Evolutionary conservation across 2,888 invertebrate genomes (phyloP).

Genomic region (Leucophenga montana): DNA sequence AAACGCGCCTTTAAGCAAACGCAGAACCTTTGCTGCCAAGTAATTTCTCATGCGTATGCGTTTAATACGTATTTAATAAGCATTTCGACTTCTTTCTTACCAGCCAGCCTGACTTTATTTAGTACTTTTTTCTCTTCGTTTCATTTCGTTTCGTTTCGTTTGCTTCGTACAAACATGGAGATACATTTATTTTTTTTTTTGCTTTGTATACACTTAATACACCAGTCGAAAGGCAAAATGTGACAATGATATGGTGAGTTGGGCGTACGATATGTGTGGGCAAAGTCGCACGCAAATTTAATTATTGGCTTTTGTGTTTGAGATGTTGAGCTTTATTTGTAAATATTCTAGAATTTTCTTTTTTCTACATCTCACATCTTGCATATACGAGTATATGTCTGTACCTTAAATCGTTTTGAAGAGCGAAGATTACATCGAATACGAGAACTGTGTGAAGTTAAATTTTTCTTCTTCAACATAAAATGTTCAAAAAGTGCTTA

Average conservation of each 20-base stretch:
- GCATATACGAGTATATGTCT: too few relatives aligned
- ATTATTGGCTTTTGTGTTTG: constrained; percentile 10
- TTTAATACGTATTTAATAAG: constrained; percentile 46
- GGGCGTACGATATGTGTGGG: not conserved
- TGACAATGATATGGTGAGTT: not conserved
- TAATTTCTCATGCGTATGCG: constrained; percentile 25
- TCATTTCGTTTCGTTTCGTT: not conserved
- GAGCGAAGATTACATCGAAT: too few relatives aligned
- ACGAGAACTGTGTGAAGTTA: too few relatives aligned
- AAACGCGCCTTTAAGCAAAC: constrained; percentile 5
- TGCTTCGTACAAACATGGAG: not conserved
- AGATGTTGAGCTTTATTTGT: not conserved
- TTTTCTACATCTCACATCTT: not conserved
- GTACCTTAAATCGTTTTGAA: too few relatives aligned
- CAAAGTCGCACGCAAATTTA: constrained; percentile 11
- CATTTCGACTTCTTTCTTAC: constrained; percentile 17
- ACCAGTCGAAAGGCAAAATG: not conserved
- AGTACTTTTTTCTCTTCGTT: not conserved
- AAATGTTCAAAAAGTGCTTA: too few relatives aligned
- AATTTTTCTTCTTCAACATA: too few relatives aligned
- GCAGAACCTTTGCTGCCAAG: not conserved
- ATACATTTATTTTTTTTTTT: constrained; percentile 1
- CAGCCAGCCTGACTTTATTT: not conserved
- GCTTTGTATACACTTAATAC: not conserved
- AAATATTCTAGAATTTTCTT: not conserved